These are phyloP conservation scores for Macrobrachium rosenbergii DNA, from an alignment of 1,140 invertebrate genomes.

Conservation along the genomic window DNA sequence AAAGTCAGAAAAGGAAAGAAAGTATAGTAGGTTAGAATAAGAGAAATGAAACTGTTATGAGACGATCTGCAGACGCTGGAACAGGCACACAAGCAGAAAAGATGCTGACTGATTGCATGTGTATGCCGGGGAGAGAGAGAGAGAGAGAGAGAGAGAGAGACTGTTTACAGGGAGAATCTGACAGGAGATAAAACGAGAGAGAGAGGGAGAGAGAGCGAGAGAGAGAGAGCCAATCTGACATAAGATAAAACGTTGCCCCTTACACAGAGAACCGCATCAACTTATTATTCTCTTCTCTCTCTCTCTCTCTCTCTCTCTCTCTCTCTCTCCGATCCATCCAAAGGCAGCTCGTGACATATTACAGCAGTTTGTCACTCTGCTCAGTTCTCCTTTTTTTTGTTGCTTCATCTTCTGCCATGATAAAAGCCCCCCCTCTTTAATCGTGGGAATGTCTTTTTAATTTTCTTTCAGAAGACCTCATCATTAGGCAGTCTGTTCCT, in stretches of 20 bases:
- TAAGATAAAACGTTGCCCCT: constrained; percentile 3
- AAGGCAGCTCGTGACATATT: constrained; percentile 35
- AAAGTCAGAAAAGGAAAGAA: too few relatives aligned
- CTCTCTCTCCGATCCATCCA: too few relatives aligned
- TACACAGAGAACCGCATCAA: constrained; percentile 21
- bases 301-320: too few relatives aligned
- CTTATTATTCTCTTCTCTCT: constrained; percentile 13
- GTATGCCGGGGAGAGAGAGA: background rate
- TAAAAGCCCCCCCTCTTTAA: constrained; percentile 18
- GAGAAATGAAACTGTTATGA: too few relatives aligned
- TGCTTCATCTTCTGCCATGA: background rate
- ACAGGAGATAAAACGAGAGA: too few relatives aligned
- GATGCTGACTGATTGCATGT: too few relatives aligned
- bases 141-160: background rate
- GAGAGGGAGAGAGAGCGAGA: too few relatives aligned
- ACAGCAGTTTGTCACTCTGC: constrained; percentile 35
- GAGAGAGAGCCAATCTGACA: constrained; percentile 8
- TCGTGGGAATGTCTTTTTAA: constrained; percentile 48
- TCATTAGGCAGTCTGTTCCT: background rate
- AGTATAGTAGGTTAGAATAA: too few relatives aligned
- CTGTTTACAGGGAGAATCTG: background rate
- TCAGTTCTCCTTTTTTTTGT: constrained; percentile 4
- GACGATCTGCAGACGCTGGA: too few relatives aligned
- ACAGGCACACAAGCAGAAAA: too few relatives aligned
- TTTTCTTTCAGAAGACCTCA: constrained; percentile 26